Percentiles rank a stretch among this genome's conserved stretches.
phyloP scores from a whole-genome alignment of 2,797 vertebrate species.

The Acrocephalus scirpaceus region DNA sequence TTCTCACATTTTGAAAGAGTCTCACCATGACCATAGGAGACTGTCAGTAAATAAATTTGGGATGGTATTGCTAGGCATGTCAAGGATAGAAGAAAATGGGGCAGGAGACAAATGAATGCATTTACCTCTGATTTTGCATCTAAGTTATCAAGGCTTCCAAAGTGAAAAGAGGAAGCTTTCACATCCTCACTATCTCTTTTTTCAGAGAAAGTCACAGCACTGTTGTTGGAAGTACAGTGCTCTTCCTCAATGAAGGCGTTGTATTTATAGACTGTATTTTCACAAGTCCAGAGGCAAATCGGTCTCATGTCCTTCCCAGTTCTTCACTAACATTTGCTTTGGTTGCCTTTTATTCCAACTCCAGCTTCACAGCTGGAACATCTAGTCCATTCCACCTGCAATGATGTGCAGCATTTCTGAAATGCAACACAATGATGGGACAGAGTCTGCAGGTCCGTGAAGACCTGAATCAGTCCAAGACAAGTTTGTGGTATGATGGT shows the following conservation, averaged over 20 bases:
- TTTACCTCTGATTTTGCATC: neutral
- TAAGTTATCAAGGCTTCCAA: neutral
- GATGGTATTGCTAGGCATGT: neutral
- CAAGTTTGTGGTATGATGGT: neutral
- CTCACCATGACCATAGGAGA: neutral
- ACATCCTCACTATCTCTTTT: neutral
- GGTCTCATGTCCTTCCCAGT: neutral
- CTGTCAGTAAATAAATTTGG: neutral
- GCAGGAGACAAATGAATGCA: neutral
- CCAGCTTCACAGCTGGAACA: neutral
- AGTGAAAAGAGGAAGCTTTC: neutral
- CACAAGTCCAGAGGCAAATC: neutral
- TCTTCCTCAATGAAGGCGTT: neutral
- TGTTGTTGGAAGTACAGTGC: neutral
- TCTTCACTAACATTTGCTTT: neutral
- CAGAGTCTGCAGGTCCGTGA: neutral
- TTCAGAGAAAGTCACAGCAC: neutral
- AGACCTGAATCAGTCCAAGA: neutral
- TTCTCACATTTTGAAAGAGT: neutral
- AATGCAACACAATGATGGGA: neutral
- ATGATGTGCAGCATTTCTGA: neutral
- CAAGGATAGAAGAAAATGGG: neutral
- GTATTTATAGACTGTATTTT: neutral
- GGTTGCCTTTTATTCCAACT: neutral
- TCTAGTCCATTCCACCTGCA: neutral